Percentiles rank a stretch among this genome's conserved stretches.
Evolutionary conservation across 2,888 invertebrate species (phyloP).

Genomic region (Cryptus viduatorius): DNA sequence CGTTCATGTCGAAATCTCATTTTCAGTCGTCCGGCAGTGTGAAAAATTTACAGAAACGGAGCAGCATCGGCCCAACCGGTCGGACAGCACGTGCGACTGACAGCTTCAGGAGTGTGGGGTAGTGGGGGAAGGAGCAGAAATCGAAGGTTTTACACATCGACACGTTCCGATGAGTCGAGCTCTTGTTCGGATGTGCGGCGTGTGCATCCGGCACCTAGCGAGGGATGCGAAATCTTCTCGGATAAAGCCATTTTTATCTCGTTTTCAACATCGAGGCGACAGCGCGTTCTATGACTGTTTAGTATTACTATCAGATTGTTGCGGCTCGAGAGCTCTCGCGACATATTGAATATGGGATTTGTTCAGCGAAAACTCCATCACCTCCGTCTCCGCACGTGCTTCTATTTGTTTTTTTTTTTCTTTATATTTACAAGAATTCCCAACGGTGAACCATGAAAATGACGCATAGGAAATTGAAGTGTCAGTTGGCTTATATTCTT

Average conservation of each 20-base stretch:
- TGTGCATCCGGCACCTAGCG: background rate
- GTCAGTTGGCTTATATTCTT: too few species aligned
- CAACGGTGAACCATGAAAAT: too few species aligned
- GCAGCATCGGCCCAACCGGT: background rate
- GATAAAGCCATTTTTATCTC: background rate
- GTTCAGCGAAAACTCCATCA: too few species aligned
- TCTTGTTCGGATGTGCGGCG: background rate
- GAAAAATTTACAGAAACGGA: background rate
- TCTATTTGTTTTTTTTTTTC: too few species aligned
- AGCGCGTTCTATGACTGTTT: background rate
- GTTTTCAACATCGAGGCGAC: background rate
- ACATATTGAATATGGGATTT: too few species aligned
- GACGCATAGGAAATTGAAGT: too few species aligned
- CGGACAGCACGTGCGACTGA: conserved; percentile 12
- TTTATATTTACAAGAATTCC: too few species aligned
- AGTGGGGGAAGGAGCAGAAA: background rate
- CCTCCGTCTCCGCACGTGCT: too few species aligned
- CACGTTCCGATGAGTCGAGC: background rate
- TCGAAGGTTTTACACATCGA: background rate
- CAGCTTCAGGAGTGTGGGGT: background rate
- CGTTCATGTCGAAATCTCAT: background rate
- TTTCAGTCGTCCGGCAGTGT: background rate
- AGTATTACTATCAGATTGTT: too few species aligned
- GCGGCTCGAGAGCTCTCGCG: too few species aligned
- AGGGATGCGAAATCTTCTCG: background rate